Evolutionary conservation across 2,797 vertebrate genomes (phyloP).

Genomic region (Gallinago stenura): DNA sequence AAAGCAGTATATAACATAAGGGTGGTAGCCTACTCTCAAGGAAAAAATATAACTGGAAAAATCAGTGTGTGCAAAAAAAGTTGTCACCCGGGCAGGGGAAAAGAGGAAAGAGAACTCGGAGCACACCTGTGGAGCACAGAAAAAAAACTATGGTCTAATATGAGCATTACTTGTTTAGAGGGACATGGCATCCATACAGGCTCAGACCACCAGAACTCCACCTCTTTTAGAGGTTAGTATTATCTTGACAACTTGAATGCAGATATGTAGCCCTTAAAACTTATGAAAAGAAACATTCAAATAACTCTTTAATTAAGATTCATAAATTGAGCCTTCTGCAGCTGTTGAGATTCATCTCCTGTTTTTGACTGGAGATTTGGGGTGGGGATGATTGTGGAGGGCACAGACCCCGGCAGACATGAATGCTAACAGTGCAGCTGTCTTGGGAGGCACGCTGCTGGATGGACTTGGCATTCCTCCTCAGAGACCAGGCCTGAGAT

Average conservation of each 20-base stretch:
- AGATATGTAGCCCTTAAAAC: not conserved
- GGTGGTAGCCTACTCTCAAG: not conserved
- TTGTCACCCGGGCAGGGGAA: not conserved
- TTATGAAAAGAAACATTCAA: not conserved
- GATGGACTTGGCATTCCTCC: not conserved
- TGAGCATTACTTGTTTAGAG: not conserved
- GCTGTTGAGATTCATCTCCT: constrained; percentile 34
- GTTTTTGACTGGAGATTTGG: not conserved
- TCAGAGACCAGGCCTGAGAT: not conserved
- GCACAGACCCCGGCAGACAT: not conserved
- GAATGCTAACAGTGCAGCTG: constrained; percentile 50
- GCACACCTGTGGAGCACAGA: not conserved
- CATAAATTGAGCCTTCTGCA: not conserved
- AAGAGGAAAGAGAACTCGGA: not conserved
- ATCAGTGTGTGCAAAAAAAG: not conserved
- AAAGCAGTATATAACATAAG: not conserved
- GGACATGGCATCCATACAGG: not conserved
- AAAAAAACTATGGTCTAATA: not conserved
- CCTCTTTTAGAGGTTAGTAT: not conserved
- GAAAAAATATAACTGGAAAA: not conserved
- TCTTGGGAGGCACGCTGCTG: not conserved
- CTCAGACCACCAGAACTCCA: not conserved
- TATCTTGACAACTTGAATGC: not conserved
- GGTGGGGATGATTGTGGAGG: not conserved
- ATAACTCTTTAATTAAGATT: not conserved